Evolutionary conservation across 2,113 vertebrate genomes (phyloP), one percentile per base, ranked within the genome.

Genomic region (Cyprinodon variegatus): DNA sequence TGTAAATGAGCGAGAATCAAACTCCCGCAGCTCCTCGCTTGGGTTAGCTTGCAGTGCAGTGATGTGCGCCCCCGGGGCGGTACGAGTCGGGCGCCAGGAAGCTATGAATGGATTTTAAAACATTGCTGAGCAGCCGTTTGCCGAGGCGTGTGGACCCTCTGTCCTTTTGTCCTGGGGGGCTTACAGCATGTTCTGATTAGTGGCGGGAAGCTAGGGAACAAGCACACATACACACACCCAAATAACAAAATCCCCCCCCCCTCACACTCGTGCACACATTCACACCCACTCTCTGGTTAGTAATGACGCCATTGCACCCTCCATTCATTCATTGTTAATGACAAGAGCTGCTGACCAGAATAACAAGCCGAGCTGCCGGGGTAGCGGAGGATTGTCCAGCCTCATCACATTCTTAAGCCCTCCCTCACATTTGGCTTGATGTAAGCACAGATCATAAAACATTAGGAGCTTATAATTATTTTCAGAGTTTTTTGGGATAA

Each of bases 341-440:
- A 87, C 68, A 67, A 95, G 95, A 97, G 83, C 90, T 90, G 94
- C 91, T 93, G 94, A 95, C 93, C 89, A 90, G 90, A 93, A 90
- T 91, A 93, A 94, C 94, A 92, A 85, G 92, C 89, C 88, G 74
- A 88, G 82, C 71, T 79, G 82, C 78, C 88, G 69, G 70, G 78
- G 70, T n/a, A 63, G 77, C 74, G 13, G 60, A 82, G 90, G 78
- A 92, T 92, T 92, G 90, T 95, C 85, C 89, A 84, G 88, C 85
- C 94, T 96, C 96, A 96, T 96, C 96, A 95, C 61, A 95, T 96
- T 89, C 89, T 91, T 60, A 74, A 82, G 61, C 82, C 72, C 83
- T 45, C 73, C 57, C 15, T 87, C 37, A 83, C 78, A 74, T 72
- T 87, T 80, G 67, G 38, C 53, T 39, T 74, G 61, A 17, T 76